phyloP scores from a whole-genome alignment of 2,113 vertebrate species.

The Phainopepla nitens region DNA sequence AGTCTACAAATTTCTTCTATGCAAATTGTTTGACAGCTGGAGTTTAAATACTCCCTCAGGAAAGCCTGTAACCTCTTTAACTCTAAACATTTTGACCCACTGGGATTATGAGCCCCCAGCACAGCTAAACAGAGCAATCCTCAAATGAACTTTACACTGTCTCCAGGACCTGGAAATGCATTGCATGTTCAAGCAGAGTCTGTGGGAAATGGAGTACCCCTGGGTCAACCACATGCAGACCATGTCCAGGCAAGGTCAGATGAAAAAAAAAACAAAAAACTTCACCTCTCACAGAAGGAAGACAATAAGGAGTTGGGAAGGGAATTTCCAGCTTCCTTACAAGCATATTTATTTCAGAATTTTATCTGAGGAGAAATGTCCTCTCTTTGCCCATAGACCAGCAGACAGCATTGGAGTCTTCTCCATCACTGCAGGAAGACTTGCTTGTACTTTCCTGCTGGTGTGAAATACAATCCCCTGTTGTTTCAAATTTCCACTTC shows the following conservation, averaged over 20 bases:
- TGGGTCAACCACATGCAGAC: not conserved
- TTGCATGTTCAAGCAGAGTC: not conserved
- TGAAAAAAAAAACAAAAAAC: not conserved
- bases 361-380: not conserved
- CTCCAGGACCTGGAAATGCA: not conserved
- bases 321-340: not conserved
- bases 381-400: not conserved
- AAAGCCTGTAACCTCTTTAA: constrained; percentile 42
- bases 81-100: constrained; percentile 22
- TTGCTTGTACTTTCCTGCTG: not conserved
- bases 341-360: not conserved
- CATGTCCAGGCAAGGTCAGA: not conserved
- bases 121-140: not conserved
- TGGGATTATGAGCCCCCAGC: not conserved
- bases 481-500: not conserved
- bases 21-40: constrained; percentile 15
- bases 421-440: not conserved
- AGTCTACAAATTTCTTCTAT: not conserved
- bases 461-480: not conserved
- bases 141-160: not conserved
- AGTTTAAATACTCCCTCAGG: constrained; percentile 10
- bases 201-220: constrained; percentile 18
- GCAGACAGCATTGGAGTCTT: not conserved
- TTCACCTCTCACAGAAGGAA: not conserved
- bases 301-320: not conserved